Conservation (phyloP, 1,140 invertebrate species). For the Drosophila nannoptera region DNA sequence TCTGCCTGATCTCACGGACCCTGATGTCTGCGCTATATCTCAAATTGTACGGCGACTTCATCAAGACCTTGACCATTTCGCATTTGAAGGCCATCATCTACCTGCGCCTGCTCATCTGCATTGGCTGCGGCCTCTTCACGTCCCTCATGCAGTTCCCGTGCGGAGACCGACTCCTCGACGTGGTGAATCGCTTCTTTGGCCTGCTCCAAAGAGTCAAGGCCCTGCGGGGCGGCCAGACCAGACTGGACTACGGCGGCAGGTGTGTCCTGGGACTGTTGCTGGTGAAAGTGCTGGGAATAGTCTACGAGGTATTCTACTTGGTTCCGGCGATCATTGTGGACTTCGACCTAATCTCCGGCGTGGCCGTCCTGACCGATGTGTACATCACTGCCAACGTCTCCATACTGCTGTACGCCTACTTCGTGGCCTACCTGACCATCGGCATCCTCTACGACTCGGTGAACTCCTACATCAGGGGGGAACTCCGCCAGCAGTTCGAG, state of each 20-base stretch:
- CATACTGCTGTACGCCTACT: conserved; percentile 40
- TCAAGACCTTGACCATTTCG: not conserved
- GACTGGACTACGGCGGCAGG: conserved; percentile 31
- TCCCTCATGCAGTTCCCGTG: conserved; percentile 44
- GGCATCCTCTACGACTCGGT: conserved; percentile 46
- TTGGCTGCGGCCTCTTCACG: conserved; percentile 29
- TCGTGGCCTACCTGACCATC: conserved; percentile 53
- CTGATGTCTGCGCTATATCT: not conserved
- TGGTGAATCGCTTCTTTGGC: conserved; percentile 42
- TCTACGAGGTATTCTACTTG: conserved; percentile 14
- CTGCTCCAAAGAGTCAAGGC: conserved; percentile 24
- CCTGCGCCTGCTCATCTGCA: conserved; percentile 8
- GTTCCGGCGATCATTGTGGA: not conserved
- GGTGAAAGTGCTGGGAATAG: conserved; percentile 13
- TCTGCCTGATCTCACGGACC: conserved; percentile 22
- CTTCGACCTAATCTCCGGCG: not conserved
- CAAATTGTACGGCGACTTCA: not conserved
- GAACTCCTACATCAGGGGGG: conserved; percentile 42
- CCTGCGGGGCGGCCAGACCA: not conserved
- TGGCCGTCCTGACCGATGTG: not conserved
- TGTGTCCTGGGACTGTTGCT: conserved; percentile 36
- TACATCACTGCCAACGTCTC: conserved; percentile 23
- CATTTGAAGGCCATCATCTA: conserved; percentile 11
- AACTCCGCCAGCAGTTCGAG: conserved; percentile 26
- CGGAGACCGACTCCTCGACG: not conserved